These are phyloP conservation scores for Moxostoma hubbsi DNA, from an alignment of 2,797 vertebrate genomes.

Conservation along the genomic window DNA sequence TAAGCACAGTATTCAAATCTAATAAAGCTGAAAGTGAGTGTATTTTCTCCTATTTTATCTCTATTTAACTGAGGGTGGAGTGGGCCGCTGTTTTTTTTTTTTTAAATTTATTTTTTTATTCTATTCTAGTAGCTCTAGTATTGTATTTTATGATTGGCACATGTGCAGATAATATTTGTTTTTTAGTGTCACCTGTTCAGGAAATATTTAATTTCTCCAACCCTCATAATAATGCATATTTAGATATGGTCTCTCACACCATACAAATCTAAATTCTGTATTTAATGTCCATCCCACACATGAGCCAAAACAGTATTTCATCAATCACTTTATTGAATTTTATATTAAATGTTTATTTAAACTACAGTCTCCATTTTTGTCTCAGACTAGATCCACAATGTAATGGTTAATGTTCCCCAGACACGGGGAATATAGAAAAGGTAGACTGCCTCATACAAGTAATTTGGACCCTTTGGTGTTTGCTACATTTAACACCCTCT, in stretches of 20 bases:
- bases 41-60: constrained; percentile 24
- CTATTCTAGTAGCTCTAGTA: not conserved
- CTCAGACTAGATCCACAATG: constrained; percentile 2
- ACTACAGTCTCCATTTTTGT: not conserved
- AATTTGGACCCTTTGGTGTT: not conserved
- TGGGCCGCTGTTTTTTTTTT: not conserved
- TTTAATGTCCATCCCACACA: constrained; percentile 17
- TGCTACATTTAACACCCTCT: constrained; percentile 39
- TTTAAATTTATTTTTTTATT: too few relatives aligned
- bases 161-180: constrained; percentile 1
- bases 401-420: constrained; percentile 17
- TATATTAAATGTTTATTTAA: constrained; percentile 21
- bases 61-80: constrained; percentile 8
- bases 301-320: not conserved
- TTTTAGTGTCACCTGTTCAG: not conserved
- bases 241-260: not conserved
- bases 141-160: constrained; percentile 1
- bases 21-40: constrained; percentile 69
- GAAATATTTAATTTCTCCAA: not conserved
- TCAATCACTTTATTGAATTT: constrained; percentile 19
- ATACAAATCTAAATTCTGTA: not conserved
- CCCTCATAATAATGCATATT: not conserved
- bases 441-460: not conserved
- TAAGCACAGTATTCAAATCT: constrained; percentile 67
- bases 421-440: not conserved